A percentile compares a stretch with the other conserved stretches of the same genome.
phyloP scores from a whole-genome alignment of 2,113 vertebrate genomes.

The Craseonycteris thonglongyai region DNA sequence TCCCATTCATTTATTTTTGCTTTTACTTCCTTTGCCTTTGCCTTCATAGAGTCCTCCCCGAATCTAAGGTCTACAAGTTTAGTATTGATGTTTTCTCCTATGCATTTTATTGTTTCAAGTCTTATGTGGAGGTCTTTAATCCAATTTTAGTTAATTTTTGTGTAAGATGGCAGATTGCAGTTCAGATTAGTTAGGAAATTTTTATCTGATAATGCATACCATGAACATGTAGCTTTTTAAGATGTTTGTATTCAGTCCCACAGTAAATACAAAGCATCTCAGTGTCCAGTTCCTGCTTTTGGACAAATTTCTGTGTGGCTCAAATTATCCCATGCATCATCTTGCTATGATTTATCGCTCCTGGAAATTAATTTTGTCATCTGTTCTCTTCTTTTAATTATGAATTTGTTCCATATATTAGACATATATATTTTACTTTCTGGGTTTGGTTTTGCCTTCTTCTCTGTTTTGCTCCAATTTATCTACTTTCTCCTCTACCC shows the following conservation, averaged over 20 bases:
- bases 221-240: not conserved
- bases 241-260: not conserved
- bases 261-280: not conserved
- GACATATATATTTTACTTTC: not conserved
- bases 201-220: not conserved
- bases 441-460: not conserved
- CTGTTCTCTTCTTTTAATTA: not conserved
- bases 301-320: not conserved
- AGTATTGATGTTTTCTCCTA: too few relatives aligned
- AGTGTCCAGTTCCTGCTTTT: not conserved
- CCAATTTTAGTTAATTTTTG: too few relatives aligned
- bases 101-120: too few relatives aligned
- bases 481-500: not conserved
- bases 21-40: too few relatives aligned
- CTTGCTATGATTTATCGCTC: not conserved
- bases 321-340: not conserved
- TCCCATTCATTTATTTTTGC: too few relatives aligned
- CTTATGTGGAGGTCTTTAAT: too few relatives aligned
- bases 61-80: too few relatives aligned
- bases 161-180: too few relatives aligned
- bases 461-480: not conserved
- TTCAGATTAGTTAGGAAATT: not conserved
- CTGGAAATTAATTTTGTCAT: not conserved
- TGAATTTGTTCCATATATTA: not conserved
- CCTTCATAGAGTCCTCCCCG: too few relatives aligned